Evolutionary conservation across 2,113 vertebrate genomes (phyloP), one percentile per base, ranked within the genome.

Genomic region (Pseudolaguvia tuberculata): DNA sequence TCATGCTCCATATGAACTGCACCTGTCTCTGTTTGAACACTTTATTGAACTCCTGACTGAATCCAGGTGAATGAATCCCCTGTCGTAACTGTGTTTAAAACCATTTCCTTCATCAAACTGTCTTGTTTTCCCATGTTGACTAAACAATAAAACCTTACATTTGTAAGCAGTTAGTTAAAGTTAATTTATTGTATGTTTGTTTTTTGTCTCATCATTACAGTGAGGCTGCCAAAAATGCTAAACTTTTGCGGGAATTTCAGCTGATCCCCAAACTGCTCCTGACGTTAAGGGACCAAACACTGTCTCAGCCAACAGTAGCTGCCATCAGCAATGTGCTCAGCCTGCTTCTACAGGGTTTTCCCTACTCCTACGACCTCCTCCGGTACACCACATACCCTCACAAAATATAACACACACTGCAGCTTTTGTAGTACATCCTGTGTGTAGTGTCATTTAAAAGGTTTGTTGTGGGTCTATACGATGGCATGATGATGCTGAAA

Each of bases 11-110:
- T 99, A 99, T 61, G 97, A 99, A 72, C 94, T 99, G 82, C 97
- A 99, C 81, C 91, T 99, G 78, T 99, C 97, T 2, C 89, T 99
- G 57, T 98, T 99, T 82, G 97, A 99, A 76, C 97, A 99, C 83
- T 99, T 99, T 82, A 98, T 94, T 20, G 97, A 99, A 74, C 93
- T 99, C 76, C 93, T 99, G 68, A 99, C 96, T 2, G 97, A 99
- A 83, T 99, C 96, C 67, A 99, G 97, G 97, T 92, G 90, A 78
- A n/a, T n/a, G 79, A 83, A 12, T 55, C 42, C 31, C 31, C 3
- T 35, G 15, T 27, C 14, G 27, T 20, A 2, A 21, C 4, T 5
- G 17, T 7, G 29, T 7, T 35, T 62, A 12, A 12, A 59, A 59
- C 12, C n/a, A 39, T n/a, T 39, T n/a, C 58, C 12, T 47, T 65